These are phyloP conservation scores for Philereme transversata DNA, from an alignment of 2,888 invertebrate species.

Conservation along the genomic window DNA sequence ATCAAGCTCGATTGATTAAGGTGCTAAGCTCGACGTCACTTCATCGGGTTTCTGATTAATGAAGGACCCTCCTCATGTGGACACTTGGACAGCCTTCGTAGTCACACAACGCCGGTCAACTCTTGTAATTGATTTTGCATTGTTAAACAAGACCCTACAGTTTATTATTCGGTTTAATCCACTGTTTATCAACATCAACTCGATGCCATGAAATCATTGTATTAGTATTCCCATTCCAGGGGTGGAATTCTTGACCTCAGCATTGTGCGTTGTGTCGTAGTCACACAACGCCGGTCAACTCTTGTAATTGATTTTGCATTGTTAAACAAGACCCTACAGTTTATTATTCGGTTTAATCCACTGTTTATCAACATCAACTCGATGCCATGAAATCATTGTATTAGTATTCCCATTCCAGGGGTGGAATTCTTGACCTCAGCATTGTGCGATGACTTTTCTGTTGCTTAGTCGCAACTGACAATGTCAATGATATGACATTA, in stretches of 20 bases:
- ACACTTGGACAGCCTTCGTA: constrained; percentile 20
- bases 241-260: too few relatives aligned
- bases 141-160: not conserved
- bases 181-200: too few relatives aligned
- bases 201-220: too few relatives aligned
- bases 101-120: constrained; percentile 15
- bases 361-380: too few relatives aligned
- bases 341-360: not conserved
- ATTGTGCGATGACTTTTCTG: too few relatives aligned
- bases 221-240: too few relatives aligned
- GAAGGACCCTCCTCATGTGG: constrained; percentile 35
- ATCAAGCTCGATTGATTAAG: constrained; percentile 30
- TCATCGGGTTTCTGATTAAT: constrained; percentile 37
- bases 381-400: too few relatives aligned
- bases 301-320: constrained; percentile 17
- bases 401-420: too few relatives aligned
- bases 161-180: not conserved
- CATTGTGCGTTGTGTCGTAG: too few relatives aligned
- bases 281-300: constrained; percentile 15
- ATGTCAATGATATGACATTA: too few relatives aligned
- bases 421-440: too few relatives aligned
- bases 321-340: not conserved
- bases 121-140: constrained; percentile 17
- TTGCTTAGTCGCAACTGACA: too few relatives aligned
- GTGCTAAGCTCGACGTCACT: constrained; percentile 28